Evolutionary conservation across 2,888 invertebrate genomes (phyloP).

Genomic region (Chydorus sphaericus): DNA sequence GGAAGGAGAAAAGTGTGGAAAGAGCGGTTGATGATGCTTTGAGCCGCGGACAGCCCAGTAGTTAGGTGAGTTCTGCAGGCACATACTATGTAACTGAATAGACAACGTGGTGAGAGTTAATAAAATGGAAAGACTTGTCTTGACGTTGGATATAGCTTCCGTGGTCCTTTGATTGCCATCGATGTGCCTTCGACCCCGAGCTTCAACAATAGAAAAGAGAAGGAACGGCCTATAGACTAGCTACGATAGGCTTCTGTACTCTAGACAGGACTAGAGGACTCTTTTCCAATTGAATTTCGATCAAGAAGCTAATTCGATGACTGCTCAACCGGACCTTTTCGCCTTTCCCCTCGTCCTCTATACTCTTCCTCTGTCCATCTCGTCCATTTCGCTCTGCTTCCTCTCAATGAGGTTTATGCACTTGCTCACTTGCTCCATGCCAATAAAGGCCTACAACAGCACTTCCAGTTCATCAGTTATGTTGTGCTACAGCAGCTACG

Average conservation of each 20-base stretch:
- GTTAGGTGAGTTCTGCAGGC: too few species aligned
- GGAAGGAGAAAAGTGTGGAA: too few species aligned
- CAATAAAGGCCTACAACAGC: too few species aligned
- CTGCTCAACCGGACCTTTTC: conserved; percentile 3
- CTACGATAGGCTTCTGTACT: neutral
- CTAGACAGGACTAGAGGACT: neutral
- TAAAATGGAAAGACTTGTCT: conserved; percentile 1
- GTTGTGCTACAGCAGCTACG: too few species aligned
- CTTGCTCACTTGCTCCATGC: too few species aligned
- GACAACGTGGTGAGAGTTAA: conserved; percentile 6
- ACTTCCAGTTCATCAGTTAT: too few species aligned
- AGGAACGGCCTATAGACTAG: neutral
- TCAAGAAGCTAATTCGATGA: conserved; percentile 5
- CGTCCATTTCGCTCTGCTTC: neutral
- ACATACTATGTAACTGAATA: neutral
- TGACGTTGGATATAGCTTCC: neutral
- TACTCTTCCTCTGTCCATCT: neutral
- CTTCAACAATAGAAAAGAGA: neutral
- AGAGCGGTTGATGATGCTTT: too few species aligned
- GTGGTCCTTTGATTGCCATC: neutral
- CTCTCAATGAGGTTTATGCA: too few species aligned
- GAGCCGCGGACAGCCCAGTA: too few species aligned
- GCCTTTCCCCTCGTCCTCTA: too few species aligned
- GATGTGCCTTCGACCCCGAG: neutral
- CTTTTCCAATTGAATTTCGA: conserved; percentile 1